Evolutionary conservation across 23 tunicate species (phyloP).

Genomic region (Trididemnum nubilum): DNA sequence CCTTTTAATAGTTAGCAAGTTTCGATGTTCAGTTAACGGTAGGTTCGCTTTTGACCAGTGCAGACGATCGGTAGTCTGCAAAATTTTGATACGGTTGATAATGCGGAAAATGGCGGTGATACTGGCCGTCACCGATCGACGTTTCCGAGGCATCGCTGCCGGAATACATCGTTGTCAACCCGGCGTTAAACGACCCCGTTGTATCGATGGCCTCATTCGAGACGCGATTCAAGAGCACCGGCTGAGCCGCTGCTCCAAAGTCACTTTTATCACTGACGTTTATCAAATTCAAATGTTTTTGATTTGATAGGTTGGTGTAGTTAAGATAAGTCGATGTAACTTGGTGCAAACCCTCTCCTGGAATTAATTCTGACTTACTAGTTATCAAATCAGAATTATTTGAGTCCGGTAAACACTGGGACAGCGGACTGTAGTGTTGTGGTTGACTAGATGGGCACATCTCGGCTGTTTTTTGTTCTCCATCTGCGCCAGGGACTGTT

Average conservation of each 20-base stretch:
- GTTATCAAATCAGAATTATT: neutral
- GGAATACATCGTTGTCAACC: constrained; percentile 50
- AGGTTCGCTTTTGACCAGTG: constrained; percentile 48
- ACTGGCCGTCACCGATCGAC: constrained; percentile 10
- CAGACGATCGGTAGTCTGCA: constrained; percentile 30
- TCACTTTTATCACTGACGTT: neutral
- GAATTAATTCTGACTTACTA: neutral
- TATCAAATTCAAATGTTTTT: neutral
- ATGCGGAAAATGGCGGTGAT: constrained; percentile 54
- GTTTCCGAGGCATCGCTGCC: constrained; percentile 4
- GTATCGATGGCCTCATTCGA: neutral
- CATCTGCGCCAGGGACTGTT: constrained; percentile 41
- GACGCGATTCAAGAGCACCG: neutral
- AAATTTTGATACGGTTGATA: constrained; percentile 52
- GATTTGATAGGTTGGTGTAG: neutral
- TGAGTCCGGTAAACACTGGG: neutral
- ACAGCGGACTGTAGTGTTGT: constrained; percentile 39
- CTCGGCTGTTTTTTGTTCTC: neutral
- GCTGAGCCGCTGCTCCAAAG: neutral
- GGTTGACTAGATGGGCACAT: constrained; percentile 36
- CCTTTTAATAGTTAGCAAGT: no score
- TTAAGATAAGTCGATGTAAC: neutral
- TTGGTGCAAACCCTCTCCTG: neutral
- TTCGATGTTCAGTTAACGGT: constrained; percentile 41
- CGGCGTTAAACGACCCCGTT: constrained; percentile 6